A percentile compares a stretch with the other conserved stretches of the same genome.
These are phyloP conservation scores for Vannuccia rotundouncinata DNA, from an alignment of 2,888 invertebrate genomes.

Conservation along the genomic window DNA sequence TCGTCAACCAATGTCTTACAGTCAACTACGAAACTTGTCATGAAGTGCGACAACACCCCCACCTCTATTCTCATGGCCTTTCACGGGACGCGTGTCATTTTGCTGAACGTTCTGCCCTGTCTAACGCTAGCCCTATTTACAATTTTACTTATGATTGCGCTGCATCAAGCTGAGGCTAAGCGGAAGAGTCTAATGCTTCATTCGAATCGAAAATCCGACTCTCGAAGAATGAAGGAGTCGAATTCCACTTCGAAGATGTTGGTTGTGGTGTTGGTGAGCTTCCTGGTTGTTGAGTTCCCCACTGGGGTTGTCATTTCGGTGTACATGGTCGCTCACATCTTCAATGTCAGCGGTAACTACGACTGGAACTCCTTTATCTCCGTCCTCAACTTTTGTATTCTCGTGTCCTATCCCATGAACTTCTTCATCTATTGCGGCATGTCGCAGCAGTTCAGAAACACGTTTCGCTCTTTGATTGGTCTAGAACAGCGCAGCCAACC, in stretches of 20 bases:
- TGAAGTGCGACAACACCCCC: constrained; percentile 25
- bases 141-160: constrained; percentile 73
- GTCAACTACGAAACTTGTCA: not conserved
- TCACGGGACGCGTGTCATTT: constrained; percentile 74
- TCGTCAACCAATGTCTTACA: not conserved
- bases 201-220: constrained; percentile 25
- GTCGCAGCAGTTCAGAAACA: constrained; percentile 85
- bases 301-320: constrained; percentile 60
- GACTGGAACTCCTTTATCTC: constrained; percentile 46
- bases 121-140: constrained; percentile 79
- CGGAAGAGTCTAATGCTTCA: constrained; percentile 62
- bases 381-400: constrained; percentile 73
- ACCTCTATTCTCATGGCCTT: constrained; percentile 68
- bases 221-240: constrained; percentile 41
- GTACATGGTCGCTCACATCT: constrained; percentile 73
- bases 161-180: constrained; percentile 74
- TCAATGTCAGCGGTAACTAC: constrained; percentile 45
- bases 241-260: constrained; percentile 57
- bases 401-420: constrained; percentile 82
- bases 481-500: not conserved
- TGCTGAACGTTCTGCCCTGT: constrained; percentile 85
- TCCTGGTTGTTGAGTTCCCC: constrained; percentile 59
- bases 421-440: constrained; percentile 92
- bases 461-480: constrained; percentile 60
- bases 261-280: constrained; percentile 58